Conservation (phyloP, 2,888 invertebrate species). For the Muscina levida region DNA sequence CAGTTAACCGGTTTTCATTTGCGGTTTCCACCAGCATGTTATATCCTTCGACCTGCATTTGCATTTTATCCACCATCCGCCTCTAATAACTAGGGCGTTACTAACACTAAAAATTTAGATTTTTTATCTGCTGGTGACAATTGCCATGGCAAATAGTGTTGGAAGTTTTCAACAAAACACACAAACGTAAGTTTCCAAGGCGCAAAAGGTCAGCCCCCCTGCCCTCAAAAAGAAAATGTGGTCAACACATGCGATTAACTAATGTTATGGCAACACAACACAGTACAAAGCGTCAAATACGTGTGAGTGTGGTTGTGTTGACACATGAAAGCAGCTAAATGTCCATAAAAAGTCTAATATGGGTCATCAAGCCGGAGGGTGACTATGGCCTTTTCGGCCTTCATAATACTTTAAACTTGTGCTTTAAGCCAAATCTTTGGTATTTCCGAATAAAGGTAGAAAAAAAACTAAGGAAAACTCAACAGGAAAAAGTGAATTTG, state of each 20-base stretch:
- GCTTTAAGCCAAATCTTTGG: not conserved
- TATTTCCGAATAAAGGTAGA: too few species aligned
- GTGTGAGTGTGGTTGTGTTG: not conserved
- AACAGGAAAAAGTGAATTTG: not conserved
- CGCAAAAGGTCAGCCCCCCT: not conserved
- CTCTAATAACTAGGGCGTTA: constrained; percentile 41
- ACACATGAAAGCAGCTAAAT: not conserved
- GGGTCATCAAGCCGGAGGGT: constrained; percentile 15
- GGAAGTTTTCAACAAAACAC: not conserved
- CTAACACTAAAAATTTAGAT: constrained; percentile 41
- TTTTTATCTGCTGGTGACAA: constrained; percentile 45
- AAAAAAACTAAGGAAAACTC: too few species aligned
- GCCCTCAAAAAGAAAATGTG: too few species aligned
- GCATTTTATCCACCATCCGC: too few species aligned
- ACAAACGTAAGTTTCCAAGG: not conserved
- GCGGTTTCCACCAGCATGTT: too few species aligned
- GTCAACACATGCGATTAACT: constrained; percentile 41
- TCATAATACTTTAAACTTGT: not conserved
- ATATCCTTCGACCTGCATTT: too few species aligned
- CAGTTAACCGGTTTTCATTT: too few species aligned
- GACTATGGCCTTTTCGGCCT: constrained; percentile 18
- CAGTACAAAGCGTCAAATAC: not conserved
- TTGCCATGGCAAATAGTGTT: constrained; percentile 18
- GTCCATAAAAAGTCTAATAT: constrained; percentile 7
- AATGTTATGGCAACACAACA: constrained; percentile 42